phyloP scores from a whole-genome alignment of 2,113 vertebrate species.

The Furnarius figulus region DNA sequence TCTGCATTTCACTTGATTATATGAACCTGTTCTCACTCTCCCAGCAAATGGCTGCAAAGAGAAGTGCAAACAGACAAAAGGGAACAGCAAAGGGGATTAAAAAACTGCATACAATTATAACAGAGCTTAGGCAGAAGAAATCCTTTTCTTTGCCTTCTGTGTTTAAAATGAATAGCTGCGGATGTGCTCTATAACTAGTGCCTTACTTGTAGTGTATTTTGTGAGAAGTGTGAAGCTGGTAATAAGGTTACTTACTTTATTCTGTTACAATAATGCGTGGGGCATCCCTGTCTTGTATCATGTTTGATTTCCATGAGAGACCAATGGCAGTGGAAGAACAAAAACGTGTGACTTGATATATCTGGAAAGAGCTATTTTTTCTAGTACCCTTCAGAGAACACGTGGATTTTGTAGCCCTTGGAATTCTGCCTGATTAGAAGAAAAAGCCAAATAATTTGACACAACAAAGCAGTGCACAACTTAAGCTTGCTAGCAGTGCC shows the following conservation, averaged over 20 bases:
- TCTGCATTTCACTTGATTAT: neutral
- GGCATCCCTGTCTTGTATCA: neutral
- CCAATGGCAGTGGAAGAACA: neutral
- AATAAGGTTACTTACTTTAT: neutral
- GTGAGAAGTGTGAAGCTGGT: neutral
- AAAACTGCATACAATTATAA: neutral
- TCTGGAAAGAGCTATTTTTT: neutral
- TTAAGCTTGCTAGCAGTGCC: slow-evolving; percentile 46
- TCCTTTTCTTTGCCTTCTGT: neutral
- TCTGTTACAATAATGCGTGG: fast-evolving
- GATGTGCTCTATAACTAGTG: neutral
- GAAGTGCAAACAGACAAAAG: slow-evolving; percentile 41
- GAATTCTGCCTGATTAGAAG: slow-evolving; percentile 42
- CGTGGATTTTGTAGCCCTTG: neutral
- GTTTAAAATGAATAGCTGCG: neutral
- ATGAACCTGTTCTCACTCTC: neutral
- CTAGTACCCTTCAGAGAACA: neutral
- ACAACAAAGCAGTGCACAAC: slow-evolving; percentile 36
- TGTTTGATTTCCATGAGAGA: neutral
- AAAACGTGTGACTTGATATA: neutral
- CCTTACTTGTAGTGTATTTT: neutral
- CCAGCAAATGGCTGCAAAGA: neutral
- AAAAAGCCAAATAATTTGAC: slow-evolving; percentile 45
- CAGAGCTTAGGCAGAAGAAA: neutral
- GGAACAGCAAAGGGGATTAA: slow-evolving; percentile 34